Base-by-base conservation (phyloP, 2,888 invertebrate species). In the Helobdella robusta region DNA sequence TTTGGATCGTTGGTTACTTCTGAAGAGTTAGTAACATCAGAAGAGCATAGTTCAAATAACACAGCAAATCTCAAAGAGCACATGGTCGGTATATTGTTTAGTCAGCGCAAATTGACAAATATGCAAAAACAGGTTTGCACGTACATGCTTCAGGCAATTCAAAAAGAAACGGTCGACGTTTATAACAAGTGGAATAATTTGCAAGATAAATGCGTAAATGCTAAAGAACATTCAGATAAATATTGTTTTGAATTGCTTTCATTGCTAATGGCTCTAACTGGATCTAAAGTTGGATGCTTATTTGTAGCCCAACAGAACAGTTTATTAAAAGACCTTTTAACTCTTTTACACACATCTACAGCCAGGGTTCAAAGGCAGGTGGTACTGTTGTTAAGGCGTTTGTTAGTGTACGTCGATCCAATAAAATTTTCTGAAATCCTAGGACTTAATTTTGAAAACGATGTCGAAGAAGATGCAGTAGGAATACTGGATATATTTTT, bases 221-320 rank as follows among this genome's bases (percentile, higher is more conserved):
- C 18, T 2, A 34, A 64, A 18, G 23, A 46, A 61, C 70, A 74
- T 18, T 76, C 76, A 1, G 94, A 95, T 78, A 91, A 91, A n/a
- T 95, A 93, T 79, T 94, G 94, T 81, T 95, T 94, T 77, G 94
- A 95, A 83, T 91, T 95, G 89, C 81, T 95, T 28, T 92, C 92
- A 3, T 88, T 94, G 88, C 93, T 91, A 59, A 79, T 93, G 73
- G 94, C 95, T 0, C 80, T 95, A 50, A 93, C 92, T 69, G 94
- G 94, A 2, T 93, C 92, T 72, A 85, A 87, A 0, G 91, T 93
- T 0, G 94, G 94, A 0, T 84, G 92, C 34, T 85, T 87, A 0
- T 93, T 94, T 78, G 82, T 95, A 18, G 89, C 93, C 0, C 90
- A 91, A 75, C 91, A 93, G 74, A 86, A 87, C 59, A 89, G 88